A percentile compares a stretch with the other conserved stretches of the same genome.
These are phyloP conservation scores for Centropyge bicolor DNA, from an alignment of 2,797 vertebrate species.

Conservation along the genomic window DNA sequence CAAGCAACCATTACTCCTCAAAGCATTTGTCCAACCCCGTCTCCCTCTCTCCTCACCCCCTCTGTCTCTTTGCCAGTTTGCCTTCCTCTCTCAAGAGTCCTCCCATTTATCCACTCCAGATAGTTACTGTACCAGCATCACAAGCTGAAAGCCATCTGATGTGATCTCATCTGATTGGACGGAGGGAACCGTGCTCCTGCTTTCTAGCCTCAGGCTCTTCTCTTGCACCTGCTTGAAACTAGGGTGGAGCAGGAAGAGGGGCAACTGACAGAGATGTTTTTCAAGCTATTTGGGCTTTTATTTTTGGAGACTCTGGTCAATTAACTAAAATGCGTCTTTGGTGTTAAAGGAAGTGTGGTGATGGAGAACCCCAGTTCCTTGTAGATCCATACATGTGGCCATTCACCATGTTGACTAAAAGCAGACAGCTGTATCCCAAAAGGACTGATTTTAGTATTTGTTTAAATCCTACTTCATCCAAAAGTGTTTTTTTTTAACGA, in stretches of 20 bases:
- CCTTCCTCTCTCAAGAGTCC: slow-evolving; percentile 69
- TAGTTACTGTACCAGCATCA: slow-evolving; percentile 53
- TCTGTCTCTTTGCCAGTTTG: slow-evolving; percentile 63
- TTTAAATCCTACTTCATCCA: background rate
- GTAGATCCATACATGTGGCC: background rate
- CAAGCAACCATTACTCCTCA: slow-evolving; percentile 87
- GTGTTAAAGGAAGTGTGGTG: background rate
- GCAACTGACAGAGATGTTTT: slow-evolving; percentile 2
- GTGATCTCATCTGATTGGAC: slow-evolving; percentile 32
- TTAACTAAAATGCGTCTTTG: background rate
- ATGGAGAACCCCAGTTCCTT: background rate
- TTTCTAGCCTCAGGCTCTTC: slow-evolving; percentile 6
- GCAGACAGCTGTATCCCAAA: background rate
- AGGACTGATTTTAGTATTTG: background rate
- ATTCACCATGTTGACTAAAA: background rate
- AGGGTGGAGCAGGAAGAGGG: slow-evolving; percentile 24
- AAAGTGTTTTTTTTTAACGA: background rate
- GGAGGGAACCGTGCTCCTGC: slow-evolving; percentile 3
- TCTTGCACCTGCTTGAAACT: slow-evolving; percentile 20
- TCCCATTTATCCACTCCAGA: slow-evolving; percentile 67
- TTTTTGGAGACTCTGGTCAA: background rate
- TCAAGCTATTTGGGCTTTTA: background rate
- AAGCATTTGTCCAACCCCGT: slow-evolving; percentile 77
- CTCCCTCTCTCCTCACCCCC: slow-evolving; percentile 57
- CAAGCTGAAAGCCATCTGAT: slow-evolving; percentile 21